A percentile compares a stretch with the other conserved stretches of the same genome.
These are phyloP conservation scores for Drosophila sulfurigaster DNA, from an alignment of 1,140 invertebrate genomes.

Conservation along the genomic window DNA sequence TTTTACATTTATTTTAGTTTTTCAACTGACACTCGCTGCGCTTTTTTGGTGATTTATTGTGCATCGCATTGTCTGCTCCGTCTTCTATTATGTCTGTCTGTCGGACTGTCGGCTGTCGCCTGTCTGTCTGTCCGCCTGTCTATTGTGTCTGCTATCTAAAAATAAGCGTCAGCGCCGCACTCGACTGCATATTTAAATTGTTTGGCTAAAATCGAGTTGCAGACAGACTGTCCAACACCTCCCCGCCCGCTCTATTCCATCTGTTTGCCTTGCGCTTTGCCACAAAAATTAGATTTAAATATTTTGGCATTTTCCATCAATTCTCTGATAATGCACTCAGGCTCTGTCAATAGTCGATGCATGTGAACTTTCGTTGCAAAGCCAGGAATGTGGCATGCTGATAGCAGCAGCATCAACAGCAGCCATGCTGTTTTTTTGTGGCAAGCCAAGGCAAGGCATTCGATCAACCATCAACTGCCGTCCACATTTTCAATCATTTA, in stretches of 20 bases:
- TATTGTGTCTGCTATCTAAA: slow-evolving; percentile 57
- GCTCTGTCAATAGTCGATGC: slow-evolving; percentile 23
- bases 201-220: slow-evolving; percentile 40
- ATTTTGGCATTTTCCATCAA: slow-evolving; percentile 82
- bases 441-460: slow-evolving; percentile 44
- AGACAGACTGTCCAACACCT: slow-evolving; percentile 14
- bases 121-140: slow-evolving; percentile 15
- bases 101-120: background rate
- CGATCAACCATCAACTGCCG: slow-evolving; percentile 18
- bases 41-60: slow-evolving; percentile 61
- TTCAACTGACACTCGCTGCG: slow-evolving; percentile 49
- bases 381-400: slow-evolving; percentile 42
- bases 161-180: slow-evolving; percentile 51
- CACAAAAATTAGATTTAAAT: slow-evolving; percentile 77
- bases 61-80: slow-evolving; percentile 34
- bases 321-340: slow-evolving; percentile 67
- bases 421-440: slow-evolving; percentile 41
- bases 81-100: slow-evolving; percentile 9
- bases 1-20: slow-evolving; percentile 4
- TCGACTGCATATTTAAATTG: slow-evolving; percentile 66
- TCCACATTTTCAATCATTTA: slow-evolving; percentile 76
- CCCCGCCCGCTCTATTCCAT: background rate
- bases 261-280: background rate
- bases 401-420: slow-evolving; percentile 20
- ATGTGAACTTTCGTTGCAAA: slow-evolving; percentile 37